These are phyloP conservation scores for Artibeus lituratus DNA, from an alignment of 2,797 vertebrate species.

Conservation along the genomic window DNA sequence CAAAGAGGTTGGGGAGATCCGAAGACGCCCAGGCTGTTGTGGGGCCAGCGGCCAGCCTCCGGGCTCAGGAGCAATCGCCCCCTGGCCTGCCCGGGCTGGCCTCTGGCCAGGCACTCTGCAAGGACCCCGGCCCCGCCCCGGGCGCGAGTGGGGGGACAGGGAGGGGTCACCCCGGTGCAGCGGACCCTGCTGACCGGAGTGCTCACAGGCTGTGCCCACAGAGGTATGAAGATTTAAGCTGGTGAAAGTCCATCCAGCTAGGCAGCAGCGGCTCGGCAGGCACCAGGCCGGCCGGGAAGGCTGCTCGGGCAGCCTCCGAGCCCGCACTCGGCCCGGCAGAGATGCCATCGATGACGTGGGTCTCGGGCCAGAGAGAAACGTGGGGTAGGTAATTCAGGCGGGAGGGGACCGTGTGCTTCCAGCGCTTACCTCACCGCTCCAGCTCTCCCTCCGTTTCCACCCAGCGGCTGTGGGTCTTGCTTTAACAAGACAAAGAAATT, in stretches of 20 bases:
- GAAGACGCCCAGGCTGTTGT: neutral
- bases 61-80: accelerated
- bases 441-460: neutral
- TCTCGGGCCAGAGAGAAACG: neutral
- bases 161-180: neutral
- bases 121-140: neutral
- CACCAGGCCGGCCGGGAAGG: neutral
- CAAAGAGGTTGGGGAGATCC: neutral
- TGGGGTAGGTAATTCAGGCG: neutral
- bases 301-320: neutral
- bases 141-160: neutral
- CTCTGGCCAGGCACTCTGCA: neutral
- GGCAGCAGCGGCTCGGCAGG: neutral
- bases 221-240: neutral
- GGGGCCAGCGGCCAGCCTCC: too few species aligned
- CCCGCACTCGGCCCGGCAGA: neutral
- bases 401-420: neutral
- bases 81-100: neutral
- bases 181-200: neutral
- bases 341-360: neutral
- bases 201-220: neutral
- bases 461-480: neutral
- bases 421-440: neutral
- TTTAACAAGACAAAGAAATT: neutral
- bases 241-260: neutral